phyloP scores from a whole-genome alignment of 37 sponge, comb jelly and placozoan species.

The Cladorhizidae sp. region DNA sequence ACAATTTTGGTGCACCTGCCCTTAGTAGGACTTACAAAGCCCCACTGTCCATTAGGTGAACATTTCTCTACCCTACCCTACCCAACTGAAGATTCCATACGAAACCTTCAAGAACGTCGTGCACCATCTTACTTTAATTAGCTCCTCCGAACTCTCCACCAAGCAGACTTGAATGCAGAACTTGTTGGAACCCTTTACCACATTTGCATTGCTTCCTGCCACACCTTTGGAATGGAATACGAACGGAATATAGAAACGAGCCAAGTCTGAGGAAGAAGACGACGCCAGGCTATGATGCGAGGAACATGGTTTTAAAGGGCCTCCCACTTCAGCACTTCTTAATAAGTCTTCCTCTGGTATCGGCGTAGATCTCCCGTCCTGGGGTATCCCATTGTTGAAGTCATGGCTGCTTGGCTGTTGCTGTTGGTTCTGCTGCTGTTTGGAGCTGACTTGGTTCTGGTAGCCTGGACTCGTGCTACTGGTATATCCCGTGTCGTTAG shows the following conservation, averaged over 20 bases:
- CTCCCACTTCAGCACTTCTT: background rate
- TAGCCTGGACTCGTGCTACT: conserved; percentile 47
- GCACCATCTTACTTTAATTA: conserved; percentile 41
- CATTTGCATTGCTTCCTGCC: background rate
- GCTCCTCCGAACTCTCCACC: conserved; percentile 39
- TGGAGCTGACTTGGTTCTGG: background rate
- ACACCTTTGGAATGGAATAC: conserved; percentile 28
- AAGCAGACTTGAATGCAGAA: conserved; percentile 54
- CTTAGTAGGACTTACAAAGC: too few relatives aligned
- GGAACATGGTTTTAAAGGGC: too few relatives aligned
- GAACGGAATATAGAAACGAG: conserved; percentile 31
- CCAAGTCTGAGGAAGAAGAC: background rate
- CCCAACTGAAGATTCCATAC: too few relatives aligned
- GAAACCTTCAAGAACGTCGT: too few relatives aligned
- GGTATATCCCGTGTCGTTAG: conserved; percentile 49
- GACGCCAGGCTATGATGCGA: background rate
- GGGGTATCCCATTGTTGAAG: background rate
- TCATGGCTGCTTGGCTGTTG: background rate
- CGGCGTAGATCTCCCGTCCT: background rate
- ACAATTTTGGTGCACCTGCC: too few relatives aligned
- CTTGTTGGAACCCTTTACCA: background rate
- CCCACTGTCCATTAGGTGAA: too few relatives aligned
- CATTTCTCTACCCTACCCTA: too few relatives aligned
- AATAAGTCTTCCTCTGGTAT: background rate
- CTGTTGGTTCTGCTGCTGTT: background rate